phyloP scores from a whole-genome alignment of 2,113 vertebrate genomes.

The Laticauda laticaudata region DNA sequence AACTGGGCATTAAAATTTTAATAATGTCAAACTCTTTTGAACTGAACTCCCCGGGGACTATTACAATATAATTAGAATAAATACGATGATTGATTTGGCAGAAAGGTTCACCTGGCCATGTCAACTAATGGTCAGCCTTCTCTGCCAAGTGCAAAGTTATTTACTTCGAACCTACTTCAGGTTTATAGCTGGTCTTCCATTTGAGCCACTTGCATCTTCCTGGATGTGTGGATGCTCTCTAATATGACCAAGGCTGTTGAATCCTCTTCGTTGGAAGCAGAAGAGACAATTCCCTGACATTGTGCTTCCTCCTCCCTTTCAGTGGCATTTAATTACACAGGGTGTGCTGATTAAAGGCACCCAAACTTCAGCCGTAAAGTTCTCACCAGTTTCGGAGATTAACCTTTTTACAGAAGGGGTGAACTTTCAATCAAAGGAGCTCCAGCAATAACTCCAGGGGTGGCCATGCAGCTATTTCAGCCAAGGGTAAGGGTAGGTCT shows the following conservation, averaged over 20 bases:
- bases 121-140: conserved; percentile 53
- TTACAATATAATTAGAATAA: conserved; percentile 85
- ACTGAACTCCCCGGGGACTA: conserved; percentile 79
- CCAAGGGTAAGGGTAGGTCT: accelerated
- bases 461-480: conserved; percentile 9
- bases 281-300: conserved; percentile 16
- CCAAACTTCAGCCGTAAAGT: conserved; percentile 48
- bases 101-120: conserved; percentile 75
- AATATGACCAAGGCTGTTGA: background rate
- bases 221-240: background rate
- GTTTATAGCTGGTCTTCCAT: background rate
- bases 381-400: background rate
- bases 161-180: conserved; percentile 18
- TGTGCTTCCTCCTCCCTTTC: background rate
- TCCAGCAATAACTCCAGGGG: background rate
- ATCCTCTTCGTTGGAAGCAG: background rate
- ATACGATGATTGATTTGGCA: conserved; percentile 79
- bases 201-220: accelerated
- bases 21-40: conserved; percentile 89
- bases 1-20: conserved; percentile 88
- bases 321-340: conserved; percentile 38
- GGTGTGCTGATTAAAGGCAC: background rate
- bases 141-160: conserved; percentile 45
- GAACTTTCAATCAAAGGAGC: conserved; percentile 8
- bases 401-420: conserved; percentile 40